Base-by-base conservation (phyloP, 2,113 vertebrate species). In the Camelus bactrianus region DNA sequence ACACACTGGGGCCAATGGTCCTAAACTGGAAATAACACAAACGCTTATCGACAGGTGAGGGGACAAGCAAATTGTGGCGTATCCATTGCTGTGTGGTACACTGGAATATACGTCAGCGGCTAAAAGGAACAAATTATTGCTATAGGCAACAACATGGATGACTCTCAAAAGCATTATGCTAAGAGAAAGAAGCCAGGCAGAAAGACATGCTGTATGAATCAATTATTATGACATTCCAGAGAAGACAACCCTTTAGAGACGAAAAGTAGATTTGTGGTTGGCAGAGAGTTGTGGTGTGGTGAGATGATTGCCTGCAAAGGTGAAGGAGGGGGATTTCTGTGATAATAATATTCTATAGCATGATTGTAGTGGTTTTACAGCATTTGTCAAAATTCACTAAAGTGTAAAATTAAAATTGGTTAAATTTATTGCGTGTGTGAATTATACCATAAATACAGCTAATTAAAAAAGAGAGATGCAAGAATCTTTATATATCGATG, bases 331-430 rank as follows among this genome's bases (percentile, higher is more conserved):
- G 10, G 26, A 67, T n/a, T 38, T 42, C 42, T 14, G 62, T 12
- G 15, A 32, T 50, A 28, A 56, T 42, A 30, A 28, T 72, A 24
- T 19, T 46, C 50, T 35, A 22, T 22, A 13, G 42, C 42, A 46
- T 48, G 38, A 38, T 80, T 16, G 56, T 65, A 24, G 46, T 32
- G 11, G 15, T 67, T 94, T 96, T 69, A 82, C 4, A 69, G 17
- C 35, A 54, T 75, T 38, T 82, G 60, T 62, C 81, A 86, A 80
- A 69, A 70, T 54, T 83, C n/a, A 72, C 22, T 84, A 64, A 72
- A 22, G n/a, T 79, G 42, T 60, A 13, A 88, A 22, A 79, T 46
- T 81, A 48, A 86, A 91, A 35, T 75, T 48, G 50, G 52, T 87
- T 35, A 70, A 82, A 64, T 77, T n/a, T 58, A 81, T 82, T 64